Conservation (phyloP, 2,797 vertebrate species). For the Chelonia mydas region DNA sequence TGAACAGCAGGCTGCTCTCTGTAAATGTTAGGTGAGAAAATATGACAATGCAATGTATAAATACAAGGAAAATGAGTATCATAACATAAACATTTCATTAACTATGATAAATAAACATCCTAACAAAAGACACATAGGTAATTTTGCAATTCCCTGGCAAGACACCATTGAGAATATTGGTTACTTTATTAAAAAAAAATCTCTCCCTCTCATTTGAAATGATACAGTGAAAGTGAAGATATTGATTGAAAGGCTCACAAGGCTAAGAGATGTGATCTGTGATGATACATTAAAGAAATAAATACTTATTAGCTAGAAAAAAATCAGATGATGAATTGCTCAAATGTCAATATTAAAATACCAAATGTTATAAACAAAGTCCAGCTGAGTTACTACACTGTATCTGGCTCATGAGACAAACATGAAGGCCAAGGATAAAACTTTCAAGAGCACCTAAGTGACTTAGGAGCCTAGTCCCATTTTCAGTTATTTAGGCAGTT, state of each 20-base stretch:
- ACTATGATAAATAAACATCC: background rate
- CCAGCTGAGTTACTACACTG: background rate
- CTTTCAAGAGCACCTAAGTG: background rate
- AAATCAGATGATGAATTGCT: background rate
- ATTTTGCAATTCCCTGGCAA: background rate
- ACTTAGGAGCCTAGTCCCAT: background rate
- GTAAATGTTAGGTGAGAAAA: background rate
- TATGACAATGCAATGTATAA: background rate
- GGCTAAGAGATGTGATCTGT: background rate
- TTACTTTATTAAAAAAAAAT: background rate
- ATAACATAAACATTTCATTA: background rate
- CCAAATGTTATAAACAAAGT: background rate
- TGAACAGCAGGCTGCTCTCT: background rate
- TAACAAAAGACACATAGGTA: background rate
- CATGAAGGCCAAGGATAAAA: background rate
- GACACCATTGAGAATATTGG: rapidly evolving
- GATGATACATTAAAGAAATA: background rate
- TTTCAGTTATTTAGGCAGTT: background rate
- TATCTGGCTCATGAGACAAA: background rate
- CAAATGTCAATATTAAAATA: background rate
- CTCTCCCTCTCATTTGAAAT: background rate
- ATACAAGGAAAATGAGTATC: background rate
- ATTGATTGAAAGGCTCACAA: background rate
- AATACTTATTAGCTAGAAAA: background rate
- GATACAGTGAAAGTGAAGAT: background rate